Evolutionary conservation across 2,113 vertebrate genomes (phyloP), one percentile per base, ranked within the genome.

Genomic region (Cyphomyrus discorhynchus): DNA sequence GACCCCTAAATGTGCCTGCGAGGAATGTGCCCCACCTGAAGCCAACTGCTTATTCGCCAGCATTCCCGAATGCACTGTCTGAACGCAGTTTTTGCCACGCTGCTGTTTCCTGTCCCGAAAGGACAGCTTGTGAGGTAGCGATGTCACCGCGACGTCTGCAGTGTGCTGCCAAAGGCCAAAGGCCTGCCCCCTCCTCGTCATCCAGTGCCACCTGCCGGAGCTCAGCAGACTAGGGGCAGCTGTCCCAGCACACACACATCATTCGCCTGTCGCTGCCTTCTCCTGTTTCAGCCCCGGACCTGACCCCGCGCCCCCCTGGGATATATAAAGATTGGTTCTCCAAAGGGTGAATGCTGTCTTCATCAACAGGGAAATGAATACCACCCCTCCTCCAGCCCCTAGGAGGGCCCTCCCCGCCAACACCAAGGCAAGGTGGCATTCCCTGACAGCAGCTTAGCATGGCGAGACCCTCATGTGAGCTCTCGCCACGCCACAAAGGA

Each of bases 281-380:
- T 95, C 93, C 91, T 84, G 15, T 96, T 96, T 93, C 95, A 70
- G 21, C 93, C 88, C 89, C 91, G 45, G 62, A 90, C 90, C 92
- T 93, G 93, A 94, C 93, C 93, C 90, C 91, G n/a, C 91, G 89
- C 92, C 94, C 94, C 93, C 91, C 74, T 86, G 93, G 91, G 93
- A 94, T 95, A 95, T 95, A 94, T 94, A 93, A 94, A 94, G 94
- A 94, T 93, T 92, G 93, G 93, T 91, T 94, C 94, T 95, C 91
- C 88, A 91, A 93, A 91, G 90, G 92, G 89, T 88, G n/a, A 92
- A 90, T 87, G 53, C 90, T 89, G 88, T 91, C 90, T 88, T 88
- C 89, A 88, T 89, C 58, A 89, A 21, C 21, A 86, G 87, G 87
- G 93, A 94, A 95, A 95, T 53, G 58, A 86, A 93, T 77, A 87